These are phyloP conservation scores for Alexandromys fortis DNA, from an alignment of 2,113 vertebrate genomes.

Conservation along the genomic window DNA sequence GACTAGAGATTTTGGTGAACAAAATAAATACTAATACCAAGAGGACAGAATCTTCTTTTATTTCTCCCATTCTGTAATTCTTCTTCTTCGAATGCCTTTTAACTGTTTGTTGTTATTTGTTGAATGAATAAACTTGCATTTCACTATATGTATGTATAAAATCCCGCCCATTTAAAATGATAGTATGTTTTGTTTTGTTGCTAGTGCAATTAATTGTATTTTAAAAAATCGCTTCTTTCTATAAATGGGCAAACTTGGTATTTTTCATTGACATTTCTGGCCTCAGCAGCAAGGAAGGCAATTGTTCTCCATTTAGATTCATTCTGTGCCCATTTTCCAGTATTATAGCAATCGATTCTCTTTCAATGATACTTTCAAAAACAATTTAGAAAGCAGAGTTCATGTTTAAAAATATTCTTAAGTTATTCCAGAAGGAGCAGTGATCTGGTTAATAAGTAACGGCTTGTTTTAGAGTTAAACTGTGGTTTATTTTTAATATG, in stretches of 20 bases:
- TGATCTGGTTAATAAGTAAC: constrained; percentile 65
- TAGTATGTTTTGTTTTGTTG: background rate
- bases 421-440: constrained; percentile 2
- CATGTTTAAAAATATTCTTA: constrained; percentile 41
- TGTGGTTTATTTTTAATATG: constrained; percentile 46
- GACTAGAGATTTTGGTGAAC: constrained; percentile 34
- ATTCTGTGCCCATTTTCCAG: constrained; percentile 34
- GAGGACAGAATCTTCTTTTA: background rate
- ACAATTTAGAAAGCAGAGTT: constrained; percentile 30
- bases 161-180: background rate
- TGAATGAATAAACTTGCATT: background rate
- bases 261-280: constrained; percentile 16
- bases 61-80: background rate
- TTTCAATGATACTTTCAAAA: constrained; percentile 39
- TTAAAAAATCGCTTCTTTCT: constrained; percentile 3
- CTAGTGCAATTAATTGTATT: constrained; percentile 22
- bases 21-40: background rate
- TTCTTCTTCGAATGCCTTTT: background rate
- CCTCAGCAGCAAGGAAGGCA: background rate
- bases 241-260: background rate
- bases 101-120: background rate
- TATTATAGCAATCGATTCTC: background rate
- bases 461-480: constrained; percentile 47
- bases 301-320: background rate
- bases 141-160: background rate